phyloP scores from a whole-genome alignment of 1,140 invertebrate species.

The Drosophila punjabiensis region DNA sequence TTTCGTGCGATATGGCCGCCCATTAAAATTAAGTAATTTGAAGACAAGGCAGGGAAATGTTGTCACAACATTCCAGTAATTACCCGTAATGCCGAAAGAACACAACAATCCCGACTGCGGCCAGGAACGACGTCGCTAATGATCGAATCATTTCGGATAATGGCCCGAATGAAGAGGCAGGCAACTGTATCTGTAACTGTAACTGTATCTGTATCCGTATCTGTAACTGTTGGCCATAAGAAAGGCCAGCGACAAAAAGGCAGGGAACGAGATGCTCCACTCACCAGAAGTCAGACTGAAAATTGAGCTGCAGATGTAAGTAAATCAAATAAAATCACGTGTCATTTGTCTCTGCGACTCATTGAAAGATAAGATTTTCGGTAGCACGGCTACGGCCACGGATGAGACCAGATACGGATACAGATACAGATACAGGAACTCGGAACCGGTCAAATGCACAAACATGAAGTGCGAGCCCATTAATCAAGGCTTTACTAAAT shows the following conservation, averaged over 20 bases:
- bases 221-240: constrained; percentile 69
- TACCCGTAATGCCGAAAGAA: constrained; percentile 74
- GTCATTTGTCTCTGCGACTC: constrained; percentile 79
- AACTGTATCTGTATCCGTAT: constrained; percentile 54
- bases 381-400: constrained; percentile 28
- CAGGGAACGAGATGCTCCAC: constrained; percentile 41
- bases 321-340: constrained; percentile 85
- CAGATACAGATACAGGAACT: constrained; percentile 1
- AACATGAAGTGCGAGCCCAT: constrained; percentile 64
- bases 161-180: constrained; percentile 59
- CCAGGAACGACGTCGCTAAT: constrained; percentile 69
- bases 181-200: constrained; percentile 57
- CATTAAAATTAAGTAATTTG: constrained; percentile 81
- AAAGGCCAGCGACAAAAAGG: constrained; percentile 51
- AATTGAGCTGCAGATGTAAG: constrained; percentile 84
- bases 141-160: constrained; percentile 83
- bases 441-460: constrained; percentile 45
- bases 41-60: constrained; percentile 73
- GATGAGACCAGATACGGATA: too few species aligned
- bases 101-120: constrained; percentile 45
- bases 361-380: constrained; percentile 81
- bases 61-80: constrained; percentile 83
- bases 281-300: constrained; percentile 81
- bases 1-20: constrained; percentile 53
- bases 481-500: constrained; percentile 80